phyloP scores from a whole-genome alignment of 2,888 invertebrate genomes.

The Latrodectus hesperus region DNA sequence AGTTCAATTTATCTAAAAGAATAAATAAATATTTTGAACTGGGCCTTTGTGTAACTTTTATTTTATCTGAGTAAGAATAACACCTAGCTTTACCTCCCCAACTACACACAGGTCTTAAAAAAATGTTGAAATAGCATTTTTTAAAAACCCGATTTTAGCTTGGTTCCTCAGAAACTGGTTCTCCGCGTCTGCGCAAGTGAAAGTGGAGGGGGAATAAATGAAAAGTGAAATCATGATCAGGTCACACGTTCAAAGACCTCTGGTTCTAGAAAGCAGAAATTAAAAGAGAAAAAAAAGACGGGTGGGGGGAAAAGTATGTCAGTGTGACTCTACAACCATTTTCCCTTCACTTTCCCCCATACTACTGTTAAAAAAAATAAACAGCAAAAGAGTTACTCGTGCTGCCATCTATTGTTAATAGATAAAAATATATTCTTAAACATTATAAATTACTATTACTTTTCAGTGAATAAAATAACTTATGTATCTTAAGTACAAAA shows the following conservation, averaged over 20 bases:
- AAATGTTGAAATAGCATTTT: too few species aligned
- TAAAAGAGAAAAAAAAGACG: slow-evolving; percentile 28
- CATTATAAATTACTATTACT: too few species aligned
- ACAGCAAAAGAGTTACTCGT: slow-evolving; percentile 7
- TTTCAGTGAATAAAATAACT: too few species aligned
- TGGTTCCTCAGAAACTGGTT: slow-evolving; percentile 31
- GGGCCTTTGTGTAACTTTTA: too few species aligned
- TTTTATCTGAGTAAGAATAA: too few species aligned
- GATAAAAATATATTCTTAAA: neutral
- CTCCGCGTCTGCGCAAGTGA: slow-evolving; percentile 52
- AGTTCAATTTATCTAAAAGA: too few species aligned
- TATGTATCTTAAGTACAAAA: too few species aligned
- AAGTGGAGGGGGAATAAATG: slow-evolving; percentile 42
- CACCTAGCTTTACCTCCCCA: too few species aligned
- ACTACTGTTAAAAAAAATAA: neutral
- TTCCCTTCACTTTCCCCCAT: slow-evolving; percentile 38
- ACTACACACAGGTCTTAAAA: too few species aligned
- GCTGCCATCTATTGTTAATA: slow-evolving; percentile 58
- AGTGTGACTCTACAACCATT: slow-evolving; percentile 43
- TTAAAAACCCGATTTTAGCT: too few species aligned
- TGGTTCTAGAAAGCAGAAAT: slow-evolving; percentile 29
- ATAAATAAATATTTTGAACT: too few species aligned
- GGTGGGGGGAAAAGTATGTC: slow-evolving; percentile 40
- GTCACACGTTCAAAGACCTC: slow-evolving; percentile 61
- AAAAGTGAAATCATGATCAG: slow-evolving; percentile 64